Evolutionary conservation across 2,797 vertebrate species (phyloP).

Genomic region (Catostomus latipinnis): DNA sequence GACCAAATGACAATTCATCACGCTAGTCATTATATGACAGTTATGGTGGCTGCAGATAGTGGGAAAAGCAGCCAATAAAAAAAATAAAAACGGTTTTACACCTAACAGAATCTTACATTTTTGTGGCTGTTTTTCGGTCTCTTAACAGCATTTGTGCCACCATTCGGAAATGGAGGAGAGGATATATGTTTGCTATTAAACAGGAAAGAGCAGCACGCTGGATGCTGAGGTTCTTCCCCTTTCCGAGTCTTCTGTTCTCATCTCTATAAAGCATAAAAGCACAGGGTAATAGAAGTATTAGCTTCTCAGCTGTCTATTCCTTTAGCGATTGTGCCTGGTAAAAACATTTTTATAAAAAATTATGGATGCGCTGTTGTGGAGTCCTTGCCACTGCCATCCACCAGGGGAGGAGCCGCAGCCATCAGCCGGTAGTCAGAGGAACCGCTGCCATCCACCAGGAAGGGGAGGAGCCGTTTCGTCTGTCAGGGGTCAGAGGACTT

Average conservation of each 20-base stretch:
- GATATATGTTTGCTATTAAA: constrained; percentile 65
- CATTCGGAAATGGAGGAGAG: constrained; percentile 56
- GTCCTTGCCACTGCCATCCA: too few species aligned
- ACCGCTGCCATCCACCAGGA: too few species aligned
- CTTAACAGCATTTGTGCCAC: constrained; percentile 47
- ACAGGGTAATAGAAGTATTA: constrained; percentile 23
- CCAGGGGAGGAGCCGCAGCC: too few species aligned
- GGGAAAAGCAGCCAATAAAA: constrained; percentile 48
- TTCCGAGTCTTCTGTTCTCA: constrained; percentile 30
- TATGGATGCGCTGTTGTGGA: too few species aligned
- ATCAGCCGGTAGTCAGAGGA: too few species aligned
- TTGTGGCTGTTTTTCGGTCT: constrained; percentile 63
- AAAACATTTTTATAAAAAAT: not conserved
- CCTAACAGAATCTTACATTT: constrained; percentile 61
- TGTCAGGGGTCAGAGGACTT: too few species aligned
- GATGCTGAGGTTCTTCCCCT: constrained; percentile 59
- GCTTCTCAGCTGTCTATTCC: not conserved
- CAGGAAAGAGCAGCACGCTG: constrained; percentile 45
- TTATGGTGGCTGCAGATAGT: constrained; percentile 60
- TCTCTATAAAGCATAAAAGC: constrained; percentile 32
- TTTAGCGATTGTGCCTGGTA: constrained; percentile 15
- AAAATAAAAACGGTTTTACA: constrained; percentile 57
- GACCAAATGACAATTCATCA: constrained; percentile 63
- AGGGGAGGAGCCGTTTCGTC: too few species aligned
- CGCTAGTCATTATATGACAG: constrained; percentile 65